Conservation (phyloP, 2,888 invertebrate species). For the Lucinisca nassula region DNA sequence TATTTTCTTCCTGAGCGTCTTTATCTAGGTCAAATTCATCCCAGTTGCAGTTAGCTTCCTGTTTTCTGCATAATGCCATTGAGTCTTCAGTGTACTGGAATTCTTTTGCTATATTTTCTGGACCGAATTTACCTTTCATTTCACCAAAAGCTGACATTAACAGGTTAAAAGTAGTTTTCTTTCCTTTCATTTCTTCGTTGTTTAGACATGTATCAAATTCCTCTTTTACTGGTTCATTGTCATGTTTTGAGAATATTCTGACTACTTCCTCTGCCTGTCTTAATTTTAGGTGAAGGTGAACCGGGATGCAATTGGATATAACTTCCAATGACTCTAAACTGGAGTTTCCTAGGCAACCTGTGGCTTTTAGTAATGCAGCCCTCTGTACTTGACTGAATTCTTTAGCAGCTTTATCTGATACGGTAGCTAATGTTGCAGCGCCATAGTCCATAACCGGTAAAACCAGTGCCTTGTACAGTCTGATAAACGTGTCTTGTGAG, state of each 20-base stretch:
- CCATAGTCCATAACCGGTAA: slow-evolving; percentile 9
- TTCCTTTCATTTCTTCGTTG: background rate
- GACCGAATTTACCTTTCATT: too few species aligned
- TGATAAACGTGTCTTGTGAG: slow-evolving; percentile 1
- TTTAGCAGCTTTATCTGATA: background rate
- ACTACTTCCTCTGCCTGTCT: slow-evolving; percentile 10
- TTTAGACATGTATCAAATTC: slow-evolving; percentile 4
- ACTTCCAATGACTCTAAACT: slow-evolving; percentile 13
- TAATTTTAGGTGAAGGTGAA: slow-evolving; percentile 6
- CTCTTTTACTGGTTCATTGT: background rate
- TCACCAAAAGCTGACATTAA: too few species aligned
- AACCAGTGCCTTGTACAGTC: background rate
- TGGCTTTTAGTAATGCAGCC: background rate
- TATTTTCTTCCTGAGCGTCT: slow-evolving; percentile 5
- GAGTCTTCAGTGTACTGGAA: too few species aligned
- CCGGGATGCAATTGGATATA: background rate
- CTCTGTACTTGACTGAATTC: background rate
- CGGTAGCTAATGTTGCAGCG: background rate
- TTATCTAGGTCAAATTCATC: background rate
- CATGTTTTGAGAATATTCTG: background rate
- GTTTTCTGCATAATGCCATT: too few species aligned
- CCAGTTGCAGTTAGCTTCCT: too few species aligned
- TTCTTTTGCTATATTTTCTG: too few species aligned
- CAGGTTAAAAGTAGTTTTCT: background rate
- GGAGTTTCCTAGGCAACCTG: background rate